Conservation (phyloP, 2,113 vertebrate genomes). For the Phainopepla nitens region DNA sequence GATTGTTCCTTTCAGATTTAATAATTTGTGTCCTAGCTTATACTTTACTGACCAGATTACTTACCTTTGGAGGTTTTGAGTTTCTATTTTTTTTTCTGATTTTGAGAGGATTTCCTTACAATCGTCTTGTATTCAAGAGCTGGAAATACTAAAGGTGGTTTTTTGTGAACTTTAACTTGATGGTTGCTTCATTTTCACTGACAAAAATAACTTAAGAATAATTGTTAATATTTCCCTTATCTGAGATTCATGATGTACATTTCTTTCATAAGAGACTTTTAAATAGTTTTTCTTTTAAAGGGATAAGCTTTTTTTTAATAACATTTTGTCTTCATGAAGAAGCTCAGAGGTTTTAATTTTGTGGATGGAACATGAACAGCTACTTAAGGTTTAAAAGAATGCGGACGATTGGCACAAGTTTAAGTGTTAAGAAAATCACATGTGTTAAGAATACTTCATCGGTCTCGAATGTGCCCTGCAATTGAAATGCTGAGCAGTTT, state of each 20-base stretch:
- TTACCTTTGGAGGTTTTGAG: background rate
- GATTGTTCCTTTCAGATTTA: background rate
- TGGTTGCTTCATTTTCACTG: background rate
- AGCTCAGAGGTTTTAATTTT: background rate
- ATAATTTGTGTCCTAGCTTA: background rate
- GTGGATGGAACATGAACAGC: background rate
- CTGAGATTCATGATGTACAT: rapidly evolving
- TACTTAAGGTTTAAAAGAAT: background rate
- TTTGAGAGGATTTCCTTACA: background rate
- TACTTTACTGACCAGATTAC: background rate
- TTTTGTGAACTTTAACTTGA: background rate
- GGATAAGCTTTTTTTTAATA: background rate
- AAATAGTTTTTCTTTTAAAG: background rate
- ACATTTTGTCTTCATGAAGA: background rate
- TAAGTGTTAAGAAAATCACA: background rate
- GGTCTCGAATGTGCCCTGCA: background rate
- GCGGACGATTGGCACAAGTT: background rate
- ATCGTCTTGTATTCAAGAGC: background rate
- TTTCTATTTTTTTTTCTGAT: background rate
- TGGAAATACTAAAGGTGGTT: background rate
- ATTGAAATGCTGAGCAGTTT: background rate
- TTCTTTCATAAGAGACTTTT: background rate
- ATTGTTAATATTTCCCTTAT: background rate
- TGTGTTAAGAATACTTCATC: background rate
- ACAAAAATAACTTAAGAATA: background rate